Base-by-base conservation (phyloP, 2,797 vertebrate genomes). In the Chloroceryle amazona region DNA sequence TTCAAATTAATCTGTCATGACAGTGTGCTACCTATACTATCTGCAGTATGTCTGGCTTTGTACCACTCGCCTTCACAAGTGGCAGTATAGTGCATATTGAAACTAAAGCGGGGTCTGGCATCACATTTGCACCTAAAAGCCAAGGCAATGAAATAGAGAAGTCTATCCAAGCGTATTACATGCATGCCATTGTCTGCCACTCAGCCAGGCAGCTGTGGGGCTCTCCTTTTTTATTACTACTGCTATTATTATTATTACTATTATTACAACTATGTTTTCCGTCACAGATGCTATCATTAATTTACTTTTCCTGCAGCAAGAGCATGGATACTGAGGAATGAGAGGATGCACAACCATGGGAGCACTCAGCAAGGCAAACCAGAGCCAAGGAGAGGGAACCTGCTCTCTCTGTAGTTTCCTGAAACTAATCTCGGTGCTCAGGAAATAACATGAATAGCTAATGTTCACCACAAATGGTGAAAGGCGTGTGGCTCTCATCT, bases 301-400 rank as follows among this genome's bases (percentile, higher is more conserved):
- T 89, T 78, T 90, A 79, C n/a, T 93, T 97, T 95, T 96, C 82
- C 81, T 28, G 44, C 35, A 92, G 70, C 26, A 81, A 66, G 33
- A 76, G 51, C 70, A 20, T 1, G 8, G 75, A 73, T 67, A 81
- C 21, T 11, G 9, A 66, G 66, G 95, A 91, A 82, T 28, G 57
- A 96, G 92, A 71, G 84, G 79, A 92, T 74, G 55, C 70, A 60
- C 23, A 14, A 25, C 1, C 52, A 73, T 2, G 8, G 85, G 86
- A 95, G 37, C 11, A 35, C 71, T 46, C 49, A 49, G 44, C 31
- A 73, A 72, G 81, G 39, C 42, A 88, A 81, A 52, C 5, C 10
- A 5, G 42, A 90, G 31, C 35, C n/a, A 76, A 87, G 73, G 89
- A 92, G 44, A 83, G 17, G 42, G 33, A 13, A 8, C 23, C 58